Percentiles rank a stretch among this genome's conserved stretches.
Conservation (phyloP, 1,140 invertebrate genomes). For the Brachionus angularis region DNA sequence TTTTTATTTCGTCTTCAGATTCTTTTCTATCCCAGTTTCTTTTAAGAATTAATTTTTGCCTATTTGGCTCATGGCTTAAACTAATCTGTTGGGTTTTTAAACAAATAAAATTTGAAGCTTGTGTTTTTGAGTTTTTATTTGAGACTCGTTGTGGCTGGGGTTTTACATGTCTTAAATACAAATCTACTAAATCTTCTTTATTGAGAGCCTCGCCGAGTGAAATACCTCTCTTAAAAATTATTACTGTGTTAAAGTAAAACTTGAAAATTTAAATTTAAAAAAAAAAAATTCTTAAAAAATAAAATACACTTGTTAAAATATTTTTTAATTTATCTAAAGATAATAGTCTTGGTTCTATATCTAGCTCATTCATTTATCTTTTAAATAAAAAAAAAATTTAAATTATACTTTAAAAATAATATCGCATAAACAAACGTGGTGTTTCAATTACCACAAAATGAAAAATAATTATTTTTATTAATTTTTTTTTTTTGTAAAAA, state of each 20-base stretch:
- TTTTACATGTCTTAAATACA: slow-evolving; percentile 7
- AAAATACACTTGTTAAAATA: neutral
- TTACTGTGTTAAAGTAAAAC: neutral
- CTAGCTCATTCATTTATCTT: neutral
- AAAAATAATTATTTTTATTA: too few species aligned
- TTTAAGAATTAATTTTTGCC: neutral
- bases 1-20: neutral
- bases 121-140: neutral
- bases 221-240: neutral
- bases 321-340: neutral
- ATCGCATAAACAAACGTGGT: too few species aligned
- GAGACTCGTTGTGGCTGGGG: slow-evolving; percentile 13
- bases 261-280: neutral
- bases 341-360: slow-evolving; percentile 13
- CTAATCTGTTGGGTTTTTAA: neutral
- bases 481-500: too few species aligned
- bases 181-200: neutral
- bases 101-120: neutral
- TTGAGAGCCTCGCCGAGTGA: neutral
- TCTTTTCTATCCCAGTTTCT: neutral
- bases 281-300: too few species aligned
- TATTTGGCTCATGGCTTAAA: neutral
- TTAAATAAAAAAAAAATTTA: neutral
- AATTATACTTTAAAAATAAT: neutral
- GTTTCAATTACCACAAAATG: too few species aligned